Base-by-base conservation (phyloP, 2,113 vertebrate species). In the Promerops cafer region DNA sequence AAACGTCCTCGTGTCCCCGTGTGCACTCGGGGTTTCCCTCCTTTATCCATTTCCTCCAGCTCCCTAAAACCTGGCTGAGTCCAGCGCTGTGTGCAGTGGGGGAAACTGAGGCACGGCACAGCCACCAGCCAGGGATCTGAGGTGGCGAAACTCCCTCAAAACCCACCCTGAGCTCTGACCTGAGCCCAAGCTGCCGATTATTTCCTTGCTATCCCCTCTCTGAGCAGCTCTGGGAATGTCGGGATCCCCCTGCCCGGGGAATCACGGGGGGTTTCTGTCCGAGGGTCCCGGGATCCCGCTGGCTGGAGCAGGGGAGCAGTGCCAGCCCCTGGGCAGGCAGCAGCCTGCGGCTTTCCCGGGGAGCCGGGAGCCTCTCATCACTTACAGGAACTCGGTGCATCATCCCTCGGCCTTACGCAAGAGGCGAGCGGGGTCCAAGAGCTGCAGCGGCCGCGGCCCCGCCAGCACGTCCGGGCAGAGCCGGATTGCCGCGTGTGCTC, bases 341-440 rank as follows among this genome's bases (percentile, higher is more conserved):
- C 89, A 82, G 87, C 60, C 90, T 95, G 96, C 8, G 72, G 42
- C 94, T 97, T 93, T 96, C 95, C 90, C 90, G 52, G 75, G 59
- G 33, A 96, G 94, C 85, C 95, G 83, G 94, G 90, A 95, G 90
- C 91, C 49, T 95, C 94, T 86, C 97, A 83, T 95, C 96, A 59
- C 90, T 97, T 97, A 45, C 96, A 92, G 96, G 83, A 97, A 97
- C 95, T 94, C 76, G 3, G 85, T 96, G 92, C 97, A 96, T 97
- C 95, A 97, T 94, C 88, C 68, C 94, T 44, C 1, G 35, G 74
- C 93, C 95, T 97, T 97, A 42, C 90, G 89, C 97, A 97, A 97
- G 94, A 94, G 72, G 70, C 80, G 42, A 91, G 75, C 50, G 45
- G 56, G 96, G 13, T 96, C 97, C 96, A 97, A 91, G 89, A 90